A percentile compares a stretch with the other conserved stretches of the same genome.
phyloP scores from a whole-genome alignment of 2,888 invertebrate genomes.

The Acanthopleura granulata region DNA sequence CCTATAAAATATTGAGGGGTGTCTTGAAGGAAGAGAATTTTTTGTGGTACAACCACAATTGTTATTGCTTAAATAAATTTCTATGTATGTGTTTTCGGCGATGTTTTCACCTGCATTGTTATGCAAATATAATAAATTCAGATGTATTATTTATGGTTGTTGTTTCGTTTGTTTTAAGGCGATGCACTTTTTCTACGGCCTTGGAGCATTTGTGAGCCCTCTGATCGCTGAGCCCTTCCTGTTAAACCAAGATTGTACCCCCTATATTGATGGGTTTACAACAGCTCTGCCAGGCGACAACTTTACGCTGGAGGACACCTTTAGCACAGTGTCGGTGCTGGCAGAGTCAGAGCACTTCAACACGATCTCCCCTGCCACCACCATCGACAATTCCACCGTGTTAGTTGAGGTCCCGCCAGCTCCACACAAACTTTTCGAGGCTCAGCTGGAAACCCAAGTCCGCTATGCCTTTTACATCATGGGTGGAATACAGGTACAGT shows the following conservation, averaged over 20 bases:
- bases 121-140: too few relatives aligned
- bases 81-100: too few relatives aligned
- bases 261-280: slow-evolving; percentile 58
- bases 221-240: slow-evolving; percentile 71
- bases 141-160: background rate
- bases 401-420: slow-evolving; percentile 34
- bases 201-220: slow-evolving; percentile 72
- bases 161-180: slow-evolving; percentile 58
- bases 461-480: slow-evolving; percentile 71
- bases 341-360: background rate
- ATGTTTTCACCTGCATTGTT: too few relatives aligned
- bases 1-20: too few relatives aligned
- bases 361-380: background rate
- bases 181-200: slow-evolving; percentile 72
- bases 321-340: background rate
- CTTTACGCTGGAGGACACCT: background rate
- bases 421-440: slow-evolving; percentile 47
- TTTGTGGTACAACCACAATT: too few relatives aligned
- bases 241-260: slow-evolving; percentile 69
- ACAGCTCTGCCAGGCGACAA: slow-evolving; percentile 4
- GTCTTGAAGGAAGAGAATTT: too few relatives aligned
- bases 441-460: slow-evolving; percentile 63
- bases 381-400: background rate
- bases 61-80: too few relatives aligned
- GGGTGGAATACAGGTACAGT: slow-evolving; percentile 68